Base-by-base conservation (phyloP, 2,113 vertebrate species). In the Benitochromis conjunctus region DNA sequence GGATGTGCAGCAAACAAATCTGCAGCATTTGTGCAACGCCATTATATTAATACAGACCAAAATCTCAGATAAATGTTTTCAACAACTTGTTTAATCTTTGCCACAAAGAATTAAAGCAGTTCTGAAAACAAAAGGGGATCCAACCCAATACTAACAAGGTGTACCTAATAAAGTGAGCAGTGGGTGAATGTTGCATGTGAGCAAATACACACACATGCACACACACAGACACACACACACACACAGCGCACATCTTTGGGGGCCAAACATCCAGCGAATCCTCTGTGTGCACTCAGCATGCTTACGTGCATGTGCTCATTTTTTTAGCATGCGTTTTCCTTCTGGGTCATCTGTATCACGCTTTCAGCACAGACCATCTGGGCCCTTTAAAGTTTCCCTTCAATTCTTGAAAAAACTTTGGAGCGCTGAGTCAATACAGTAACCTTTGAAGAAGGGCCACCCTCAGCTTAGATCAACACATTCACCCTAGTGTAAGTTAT, bases 361-460 rank as follows among this genome's bases (percentile, higher is more conserved):
- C 53, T 18, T 16, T 34, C 13, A 41, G 18, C 43, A 26, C 79
- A 29, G 24, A 19, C 55, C n/a, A 7, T 5, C 24, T 66, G 18
- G 24, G 53, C 78, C 85, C 81, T 19, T 26, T 48, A 31, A 89
- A 91, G 80, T 87, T 89, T 84, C 36, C 12, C 55, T 43, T 71
- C 56, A 5, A 10, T 41, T 87, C 55, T 82, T 86, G 81, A 77
- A 85, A 29, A 56, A 92, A 90, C 89, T 82, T 91, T 82, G 21
- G 14, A 74, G 41, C 46, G 1, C 56, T 1, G 6, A 89, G 89
- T 95, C 94, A 24, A 95, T 94, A 94, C 8, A 7, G 36, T 88
- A 94, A 94, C 94, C 94, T 94, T 95, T 94, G 69, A 84, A 81
- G 74, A 62, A 36, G 1, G 80, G 69, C 79, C 69, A 84, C 57